Evolutionary conservation across 1,140 invertebrate species (phyloP), one percentile per base, ranked within the genome.

Genomic region (Lethrus apterus): DNA sequence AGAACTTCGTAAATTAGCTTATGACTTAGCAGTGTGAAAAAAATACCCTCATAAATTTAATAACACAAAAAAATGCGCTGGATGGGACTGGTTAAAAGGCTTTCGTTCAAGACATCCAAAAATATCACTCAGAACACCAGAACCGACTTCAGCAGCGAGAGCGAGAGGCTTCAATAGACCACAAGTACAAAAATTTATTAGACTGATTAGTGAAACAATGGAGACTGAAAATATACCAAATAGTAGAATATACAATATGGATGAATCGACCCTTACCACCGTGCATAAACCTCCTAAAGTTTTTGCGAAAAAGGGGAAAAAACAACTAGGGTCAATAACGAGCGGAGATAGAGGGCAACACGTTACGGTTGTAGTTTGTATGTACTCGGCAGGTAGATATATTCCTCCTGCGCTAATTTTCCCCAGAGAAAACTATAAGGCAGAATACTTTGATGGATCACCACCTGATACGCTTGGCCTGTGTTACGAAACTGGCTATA

Each of bases 251-350:
- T 63, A 47, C 48, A 70, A 70, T 44, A 52, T 64, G 15, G 71
- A 74, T 46, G 66, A 72, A 63, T 66, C 65, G 46, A 64, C 64
- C 35, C 40, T 60, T n/a, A 36, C 43, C 8, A 66, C 62, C 18
- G 63, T 72, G 2, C 67, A 64, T 50, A 70, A 64, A 49, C 36
- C 63, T 18, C 64, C 65, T 1, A 51, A 54, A 34, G 36, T 70
- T 10, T 52, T 68, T 18, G 55, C 56, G 20, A 52, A 52, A 3
- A 63, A 59, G 62, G 68, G 69, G 60, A 60, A 55, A 48, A 60
- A 56, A 24, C 55, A 60, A 50, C 54, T 58, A 40, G 20, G 52
- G 13, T 14, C 17, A 17, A 34, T 52, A 13, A 46, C 19, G 3
- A 44, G 49, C n/a, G 52, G 24, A 44, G 48, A 56, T 31, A 21